Evolutionary conservation across 2,113 vertebrate species (phyloP).

Genomic region (Paedocypris sp.): DNA sequence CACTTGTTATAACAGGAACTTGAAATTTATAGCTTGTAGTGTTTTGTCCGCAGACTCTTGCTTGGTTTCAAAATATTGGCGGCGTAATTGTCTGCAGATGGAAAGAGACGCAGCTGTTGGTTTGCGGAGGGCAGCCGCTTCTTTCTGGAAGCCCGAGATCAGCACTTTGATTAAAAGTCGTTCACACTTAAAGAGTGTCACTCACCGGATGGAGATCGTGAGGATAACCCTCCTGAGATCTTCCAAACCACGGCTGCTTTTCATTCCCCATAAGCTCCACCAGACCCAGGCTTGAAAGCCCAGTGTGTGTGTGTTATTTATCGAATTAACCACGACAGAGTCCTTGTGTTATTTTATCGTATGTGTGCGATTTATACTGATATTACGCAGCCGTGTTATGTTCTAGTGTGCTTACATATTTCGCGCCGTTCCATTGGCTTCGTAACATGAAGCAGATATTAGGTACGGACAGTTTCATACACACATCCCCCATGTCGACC

Average conservation of each 20-base stretch:
- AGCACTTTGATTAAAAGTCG: slow-evolving; percentile 32
- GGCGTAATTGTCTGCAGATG: slow-evolving; percentile 64
- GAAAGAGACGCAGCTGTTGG: slow-evolving; percentile 50
- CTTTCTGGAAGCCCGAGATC: slow-evolving; percentile 31
- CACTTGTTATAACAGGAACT: slow-evolving; percentile 72
- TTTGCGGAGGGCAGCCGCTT: slow-evolving; percentile 29
- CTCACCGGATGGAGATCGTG: slow-evolving; percentile 30
- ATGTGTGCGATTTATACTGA: background rate
- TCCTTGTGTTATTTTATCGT: background rate
- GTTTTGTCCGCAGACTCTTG: slow-evolving; percentile 58
- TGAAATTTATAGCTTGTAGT: slow-evolving; percentile 66
- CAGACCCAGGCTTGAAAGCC: background rate
- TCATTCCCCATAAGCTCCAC: too few species aligned
- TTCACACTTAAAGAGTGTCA: slow-evolving; percentile 36
- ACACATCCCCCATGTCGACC: slow-evolving; percentile 1
- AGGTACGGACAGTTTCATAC: background rate
- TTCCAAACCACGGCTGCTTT: background rate
- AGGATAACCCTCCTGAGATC: slow-evolving; percentile 11
- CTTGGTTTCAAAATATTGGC: slow-evolving; percentile 61
- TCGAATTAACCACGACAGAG: background rate
- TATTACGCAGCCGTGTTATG: background rate
- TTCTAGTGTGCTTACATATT: background rate
- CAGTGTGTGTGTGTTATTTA: background rate
- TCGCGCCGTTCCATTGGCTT: background rate
- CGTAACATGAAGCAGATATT: slow-evolving; percentile 1